These are phyloP conservation scores for Plutomurus gul DNA, from an alignment of 1,140 invertebrate species.

Conservation along the genomic window DNA sequence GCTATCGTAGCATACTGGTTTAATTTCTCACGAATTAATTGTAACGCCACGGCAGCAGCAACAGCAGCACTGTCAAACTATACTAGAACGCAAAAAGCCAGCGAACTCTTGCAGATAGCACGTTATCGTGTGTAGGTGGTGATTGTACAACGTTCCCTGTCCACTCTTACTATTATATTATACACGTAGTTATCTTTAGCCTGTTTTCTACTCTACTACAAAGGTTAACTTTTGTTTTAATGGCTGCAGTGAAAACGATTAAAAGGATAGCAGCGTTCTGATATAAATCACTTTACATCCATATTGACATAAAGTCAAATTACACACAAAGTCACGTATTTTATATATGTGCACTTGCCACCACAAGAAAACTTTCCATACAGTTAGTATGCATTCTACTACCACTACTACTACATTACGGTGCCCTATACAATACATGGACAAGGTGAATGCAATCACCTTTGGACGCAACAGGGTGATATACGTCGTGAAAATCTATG, in stretches of 20 bases:
- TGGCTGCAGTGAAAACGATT: neutral
- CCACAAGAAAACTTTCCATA: neutral
- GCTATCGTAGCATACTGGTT: neutral
- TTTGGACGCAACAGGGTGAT: neutral
- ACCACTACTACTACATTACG: too few species aligned
- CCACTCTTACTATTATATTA: neutral
- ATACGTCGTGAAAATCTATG: too few species aligned
- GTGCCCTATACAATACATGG: neutral
- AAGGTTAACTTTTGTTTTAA: neutral
- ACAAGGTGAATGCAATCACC: neutral
- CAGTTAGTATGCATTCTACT: too few species aligned
- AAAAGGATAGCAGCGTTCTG: neutral
- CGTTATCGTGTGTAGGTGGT: too few species aligned
- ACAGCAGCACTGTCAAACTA: too few species aligned
- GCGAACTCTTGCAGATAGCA: too few species aligned
- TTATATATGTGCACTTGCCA: neutral
- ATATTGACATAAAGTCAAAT: neutral
- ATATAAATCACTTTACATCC: neutral
- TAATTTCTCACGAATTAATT: neutral
- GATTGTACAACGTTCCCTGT: neutral
- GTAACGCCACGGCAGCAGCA: neutral
- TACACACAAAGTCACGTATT: neutral
- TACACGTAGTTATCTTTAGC: neutral
- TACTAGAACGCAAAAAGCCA: too few species aligned
- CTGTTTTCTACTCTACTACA: neutral